Base-by-base conservation (phyloP, 2,888 invertebrate genomes). In the Harpagoxenus sublaevis region DNA sequence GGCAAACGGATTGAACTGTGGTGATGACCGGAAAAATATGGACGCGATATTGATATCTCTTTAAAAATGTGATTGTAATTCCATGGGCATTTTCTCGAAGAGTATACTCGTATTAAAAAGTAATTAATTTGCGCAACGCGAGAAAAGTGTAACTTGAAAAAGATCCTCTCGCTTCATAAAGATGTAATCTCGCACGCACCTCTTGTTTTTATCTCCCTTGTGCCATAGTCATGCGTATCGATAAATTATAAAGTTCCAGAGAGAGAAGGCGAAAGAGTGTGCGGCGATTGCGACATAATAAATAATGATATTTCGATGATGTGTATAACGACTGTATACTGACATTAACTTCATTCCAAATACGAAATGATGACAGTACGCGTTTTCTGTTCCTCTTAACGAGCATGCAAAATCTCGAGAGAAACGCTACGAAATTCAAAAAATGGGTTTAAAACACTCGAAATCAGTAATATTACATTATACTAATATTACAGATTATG, bases 341-440 rank as follows among this genome's bases (percentile, higher is more conserved):
- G 70, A 84, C 62, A 62, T 42, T 81, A 71, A 55, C 48, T 79
- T 83, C 90, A 88, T 85, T 89, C 88, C 79, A 90, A 48, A 75
- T 57, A n/a, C 2, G n/a, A 31, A 48, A 79, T 55, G 5, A 28
- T 42, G 10, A 92, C 87, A 87, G 89, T 89, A 93, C 89, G 92
- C 93, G 92, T 93, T 94, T 93, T 93, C 89, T 93, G 93, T 94
- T 94, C 92, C 93, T 77, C 42, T 82, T 68, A 8, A 42, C 28
- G 68, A 42, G 28, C 55, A 42, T 66, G 18, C 70, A 39, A 68
- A 53, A 8, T 77, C 62, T 18, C 5, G 8, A n/a, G 66, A 39
- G 12, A 62, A 63, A 51, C 18, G 6, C 0, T 3, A 3, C 12
- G 28, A 70, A 53, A 78, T 78, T 55, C 1, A 23, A 77, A 53